These are phyloP conservation scores for Archegozetes longisetosus DNA, from an alignment of 1,140 invertebrate genomes.

Conservation along the genomic window DNA sequence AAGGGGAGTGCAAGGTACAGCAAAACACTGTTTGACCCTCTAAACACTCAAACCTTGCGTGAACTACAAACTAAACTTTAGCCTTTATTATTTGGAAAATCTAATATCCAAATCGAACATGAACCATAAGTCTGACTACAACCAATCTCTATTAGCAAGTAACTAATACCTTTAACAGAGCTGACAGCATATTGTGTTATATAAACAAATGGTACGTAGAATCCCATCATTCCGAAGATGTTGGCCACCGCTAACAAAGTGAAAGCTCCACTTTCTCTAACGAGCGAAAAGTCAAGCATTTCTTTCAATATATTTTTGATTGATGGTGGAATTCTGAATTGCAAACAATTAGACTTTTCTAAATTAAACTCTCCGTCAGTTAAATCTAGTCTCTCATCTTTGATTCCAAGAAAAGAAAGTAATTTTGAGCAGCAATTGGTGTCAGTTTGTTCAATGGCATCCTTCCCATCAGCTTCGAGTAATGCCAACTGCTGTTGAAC, in stretches of 20 bases:
- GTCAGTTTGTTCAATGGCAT: neutral
- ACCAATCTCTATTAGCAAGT: too few relatives aligned
- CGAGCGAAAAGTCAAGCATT: constrained; percentile 79
- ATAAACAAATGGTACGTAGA: constrained; percentile 90
- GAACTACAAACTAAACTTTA: too few relatives aligned
- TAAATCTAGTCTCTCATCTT: neutral
- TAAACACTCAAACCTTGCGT: too few relatives aligned
- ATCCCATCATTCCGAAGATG: constrained; percentile 79
- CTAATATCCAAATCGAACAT: too few relatives aligned
- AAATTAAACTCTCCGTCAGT: neutral
- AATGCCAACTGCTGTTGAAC: constrained; percentile 4
- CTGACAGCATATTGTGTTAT: constrained; percentile 49
- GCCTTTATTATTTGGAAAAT: too few relatives aligned
- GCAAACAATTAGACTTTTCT: neutral
- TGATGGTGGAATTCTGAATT: constrained; percentile 11
- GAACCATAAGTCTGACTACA: too few relatives aligned
- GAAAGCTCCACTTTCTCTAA: constrained; percentile 70
- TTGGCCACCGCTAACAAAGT: constrained; percentile 85
- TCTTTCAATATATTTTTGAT: constrained; percentile 35
- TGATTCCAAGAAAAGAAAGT: neutral
- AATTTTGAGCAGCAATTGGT: neutral
- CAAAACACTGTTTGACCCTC: too few relatives aligned
- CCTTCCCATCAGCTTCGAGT: neutral
- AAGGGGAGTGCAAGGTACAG: too few relatives aligned
- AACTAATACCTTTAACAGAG: constrained; percentile 33